A percentile compares a stretch with the other conserved stretches of the same genome.
Conservation (phyloP, 2,797 vertebrate genomes). For the Nannoperca obscura region DNA sequence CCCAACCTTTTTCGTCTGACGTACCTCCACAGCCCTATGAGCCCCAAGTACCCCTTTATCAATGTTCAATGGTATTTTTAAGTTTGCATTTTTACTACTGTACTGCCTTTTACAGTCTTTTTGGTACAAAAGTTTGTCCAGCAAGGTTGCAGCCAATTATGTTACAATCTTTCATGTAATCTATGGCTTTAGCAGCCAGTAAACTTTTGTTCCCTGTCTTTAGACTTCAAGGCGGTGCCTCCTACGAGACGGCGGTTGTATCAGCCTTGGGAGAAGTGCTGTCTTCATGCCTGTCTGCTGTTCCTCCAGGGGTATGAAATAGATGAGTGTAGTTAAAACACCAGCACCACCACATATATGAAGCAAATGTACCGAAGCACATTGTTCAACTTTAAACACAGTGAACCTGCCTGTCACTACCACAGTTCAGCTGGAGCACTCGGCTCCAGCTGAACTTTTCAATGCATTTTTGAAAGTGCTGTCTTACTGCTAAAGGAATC, state of each 20-base stretch:
- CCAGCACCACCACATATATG: neutral
- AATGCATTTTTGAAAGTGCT: neutral
- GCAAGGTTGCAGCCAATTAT: constrained; percentile 44
- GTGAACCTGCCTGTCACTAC: neutral
- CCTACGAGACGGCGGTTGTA: constrained; percentile 19
- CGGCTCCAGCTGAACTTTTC: neutral
- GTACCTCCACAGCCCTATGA: no score
- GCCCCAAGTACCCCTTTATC: no score
- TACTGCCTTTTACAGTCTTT: neutral
- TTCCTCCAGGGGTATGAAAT: neutral
- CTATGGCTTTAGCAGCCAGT: constrained; percentile 35
- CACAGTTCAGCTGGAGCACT: neutral
- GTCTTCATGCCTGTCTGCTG: constrained; percentile 15
- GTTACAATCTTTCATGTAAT: constrained; percentile 49
- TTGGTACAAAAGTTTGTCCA: neutral
- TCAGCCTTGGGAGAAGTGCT: neutral
- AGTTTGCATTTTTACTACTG: no score
- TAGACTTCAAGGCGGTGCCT: constrained; percentile 11
- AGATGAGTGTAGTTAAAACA: neutral
- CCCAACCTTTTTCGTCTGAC: no score
- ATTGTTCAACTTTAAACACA: neutral
- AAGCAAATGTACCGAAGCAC: neutral
- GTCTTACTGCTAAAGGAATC: neutral
- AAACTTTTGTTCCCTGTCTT: constrained; percentile 36
- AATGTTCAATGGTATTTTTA: no score